A percentile compares a stretch with the other conserved stretches of the same genome.
Conservation (phyloP, 2,888 invertebrate species). For the Ophioninae sp. region DNA sequence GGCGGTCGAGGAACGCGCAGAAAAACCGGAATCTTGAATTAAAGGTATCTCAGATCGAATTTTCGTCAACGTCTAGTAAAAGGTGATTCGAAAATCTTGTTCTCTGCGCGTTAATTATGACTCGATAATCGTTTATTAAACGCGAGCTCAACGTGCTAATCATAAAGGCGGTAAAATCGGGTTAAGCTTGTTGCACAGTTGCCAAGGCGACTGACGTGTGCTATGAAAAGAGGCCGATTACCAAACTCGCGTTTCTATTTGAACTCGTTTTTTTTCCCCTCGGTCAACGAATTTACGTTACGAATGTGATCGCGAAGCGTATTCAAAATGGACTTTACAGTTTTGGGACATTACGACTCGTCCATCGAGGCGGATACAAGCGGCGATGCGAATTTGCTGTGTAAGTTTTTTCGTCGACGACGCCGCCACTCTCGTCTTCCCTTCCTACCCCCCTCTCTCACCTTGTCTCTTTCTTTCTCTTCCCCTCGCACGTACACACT, state of each 20-base stretch:
- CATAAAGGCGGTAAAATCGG: conserved; percentile 62
- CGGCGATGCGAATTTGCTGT: conserved; percentile 73
- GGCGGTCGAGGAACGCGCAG: conserved; percentile 64
- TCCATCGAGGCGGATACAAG: conserved; percentile 70
- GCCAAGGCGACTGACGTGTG: conserved; percentile 75
- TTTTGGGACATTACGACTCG: conserved; percentile 76
- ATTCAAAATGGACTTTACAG: conserved; percentile 74
- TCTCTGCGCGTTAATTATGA: conserved; percentile 38
- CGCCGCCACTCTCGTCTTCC: conserved; percentile 30
- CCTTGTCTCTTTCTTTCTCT: conserved; percentile 5
- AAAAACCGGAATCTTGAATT: conserved; percentile 72
- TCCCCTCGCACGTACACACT: not conserved
- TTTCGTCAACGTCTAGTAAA: conserved; percentile 39
- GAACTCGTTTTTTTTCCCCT: conserved; percentile 41
- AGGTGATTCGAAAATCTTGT: conserved; percentile 57
- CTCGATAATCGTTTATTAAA: not conserved
- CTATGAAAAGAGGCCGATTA: conserved; percentile 68
- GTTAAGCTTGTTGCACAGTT: conserved; percentile 76
- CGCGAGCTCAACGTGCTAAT: conserved; percentile 12
- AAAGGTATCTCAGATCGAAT: conserved; percentile 62
- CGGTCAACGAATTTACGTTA: conserved; percentile 59
- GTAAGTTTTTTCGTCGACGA: conserved; percentile 69
- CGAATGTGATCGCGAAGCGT: conserved; percentile 59
- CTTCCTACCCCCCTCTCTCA: not conserved
- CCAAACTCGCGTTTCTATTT: conserved; percentile 54